Conservation (phyloP, 1,140 invertebrate genomes). For the Zaprionus kolodkinae region DNA sequence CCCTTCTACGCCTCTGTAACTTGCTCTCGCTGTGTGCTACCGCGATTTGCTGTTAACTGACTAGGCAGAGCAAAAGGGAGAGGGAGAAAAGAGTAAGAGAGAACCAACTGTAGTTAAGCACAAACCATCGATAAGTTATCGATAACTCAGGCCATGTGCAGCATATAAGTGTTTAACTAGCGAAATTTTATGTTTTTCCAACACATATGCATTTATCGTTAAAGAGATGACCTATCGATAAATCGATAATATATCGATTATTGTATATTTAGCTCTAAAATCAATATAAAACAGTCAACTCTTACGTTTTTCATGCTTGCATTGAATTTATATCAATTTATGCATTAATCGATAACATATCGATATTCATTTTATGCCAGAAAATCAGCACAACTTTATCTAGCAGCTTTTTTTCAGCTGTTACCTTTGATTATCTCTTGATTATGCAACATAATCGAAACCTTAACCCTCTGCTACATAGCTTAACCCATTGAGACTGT, state of each 20-base stretch:
- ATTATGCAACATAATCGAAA: background rate
- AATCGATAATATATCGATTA: background rate
- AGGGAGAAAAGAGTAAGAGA: background rate
- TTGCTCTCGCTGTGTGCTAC: background rate
- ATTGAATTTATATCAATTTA: background rate
- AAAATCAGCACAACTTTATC: background rate
- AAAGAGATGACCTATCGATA: background rate
- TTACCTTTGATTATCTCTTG: background rate
- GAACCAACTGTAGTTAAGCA: background rate
- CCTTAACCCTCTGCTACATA: background rate
- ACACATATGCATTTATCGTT: too few species aligned
- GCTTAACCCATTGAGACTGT: conserved; percentile 5
- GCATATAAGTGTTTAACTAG: too few species aligned
- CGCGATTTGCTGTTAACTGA: background rate
- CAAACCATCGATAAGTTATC: conserved; percentile 6
- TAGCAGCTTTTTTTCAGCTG: background rate
- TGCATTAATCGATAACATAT: conserved; percentile 5
- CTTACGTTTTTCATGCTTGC: background rate
- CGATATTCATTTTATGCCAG: background rate
- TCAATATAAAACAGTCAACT: background rate
- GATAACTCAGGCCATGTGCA: background rate
- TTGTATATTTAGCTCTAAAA: background rate
- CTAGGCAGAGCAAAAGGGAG: background rate
- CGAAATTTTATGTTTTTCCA: too few species aligned
- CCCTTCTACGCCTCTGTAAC: background rate